These are phyloP conservation scores for Montipora foliosa DNA, from an alignment of 64 coral and sea anemone species.

Conservation along the genomic window DNA sequence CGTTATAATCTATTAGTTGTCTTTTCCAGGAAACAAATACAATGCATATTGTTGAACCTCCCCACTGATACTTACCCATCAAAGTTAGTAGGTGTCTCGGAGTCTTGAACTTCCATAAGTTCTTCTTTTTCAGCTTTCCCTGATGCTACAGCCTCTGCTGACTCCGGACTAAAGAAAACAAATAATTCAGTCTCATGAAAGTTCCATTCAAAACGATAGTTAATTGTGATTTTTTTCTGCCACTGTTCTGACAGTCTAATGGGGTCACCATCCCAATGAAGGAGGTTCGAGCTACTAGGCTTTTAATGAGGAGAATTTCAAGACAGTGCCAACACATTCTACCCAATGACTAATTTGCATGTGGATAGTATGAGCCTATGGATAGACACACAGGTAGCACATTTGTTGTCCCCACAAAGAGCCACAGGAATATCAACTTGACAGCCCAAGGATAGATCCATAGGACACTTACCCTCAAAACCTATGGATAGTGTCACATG, in stretches of 20 bases:
- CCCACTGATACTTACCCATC: not conserved
- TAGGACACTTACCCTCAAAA: not conserved
- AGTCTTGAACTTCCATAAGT: constrained; percentile 62
- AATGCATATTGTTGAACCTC: not conserved
- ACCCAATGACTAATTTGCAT: too few species aligned
- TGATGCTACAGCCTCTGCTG: constrained; percentile 2
- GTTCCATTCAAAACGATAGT: not conserved
- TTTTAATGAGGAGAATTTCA: not conserved
- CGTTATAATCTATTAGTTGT: too few species aligned
- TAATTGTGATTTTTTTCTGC: not conserved
- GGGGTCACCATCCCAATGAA: not conserved
- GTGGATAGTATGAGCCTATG: too few species aligned
- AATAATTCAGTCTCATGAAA: not conserved
- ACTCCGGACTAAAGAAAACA: constrained; percentile 39
- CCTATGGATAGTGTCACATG: not conserved
- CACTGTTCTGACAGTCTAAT: not conserved
- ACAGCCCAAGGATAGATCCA: not conserved
- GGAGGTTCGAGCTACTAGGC: too few species aligned
- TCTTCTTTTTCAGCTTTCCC: constrained; percentile 61
- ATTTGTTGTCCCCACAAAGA: not conserved
- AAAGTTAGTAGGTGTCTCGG: constrained; percentile 36
- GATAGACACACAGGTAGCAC: too few species aligned
- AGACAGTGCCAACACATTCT: not conserved
- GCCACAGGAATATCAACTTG: not conserved
- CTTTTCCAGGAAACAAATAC: too few species aligned